These are phyloP conservation scores for Nannoperca australis DNA, from an alignment of 2,797 vertebrate genomes.

Conservation along the genomic window DNA sequence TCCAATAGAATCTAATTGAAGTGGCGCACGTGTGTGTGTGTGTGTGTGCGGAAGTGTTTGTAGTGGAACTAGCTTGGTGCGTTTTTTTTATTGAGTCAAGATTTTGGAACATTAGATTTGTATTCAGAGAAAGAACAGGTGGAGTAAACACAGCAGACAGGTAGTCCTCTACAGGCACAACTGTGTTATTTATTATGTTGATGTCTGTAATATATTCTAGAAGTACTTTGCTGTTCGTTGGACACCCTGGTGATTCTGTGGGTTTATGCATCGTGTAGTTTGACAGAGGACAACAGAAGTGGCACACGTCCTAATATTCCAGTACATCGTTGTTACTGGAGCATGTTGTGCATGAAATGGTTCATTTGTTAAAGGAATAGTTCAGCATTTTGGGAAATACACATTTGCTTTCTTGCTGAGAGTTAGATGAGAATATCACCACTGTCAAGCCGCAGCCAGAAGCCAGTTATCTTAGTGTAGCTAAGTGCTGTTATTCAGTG, in stretches of 20 bases:
- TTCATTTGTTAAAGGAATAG: no score
- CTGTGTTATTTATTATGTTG: neutral
- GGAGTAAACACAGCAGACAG: slow-evolving; percentile 21
- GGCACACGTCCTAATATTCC: neutral
- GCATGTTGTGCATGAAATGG: no score
- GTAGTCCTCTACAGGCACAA: neutral
- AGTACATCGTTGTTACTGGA: neutral
- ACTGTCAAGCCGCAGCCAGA: no score
- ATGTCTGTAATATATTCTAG: neutral
- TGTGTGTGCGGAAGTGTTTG: neutral
- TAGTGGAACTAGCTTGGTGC: slow-evolving; percentile 13
- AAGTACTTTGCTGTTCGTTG: neutral
- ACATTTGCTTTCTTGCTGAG: no score
- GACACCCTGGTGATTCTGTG: neutral
- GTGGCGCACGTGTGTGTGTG: slow-evolving; percentile 45
- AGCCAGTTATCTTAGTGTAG: no score
- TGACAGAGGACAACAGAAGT: neutral
- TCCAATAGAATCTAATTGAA: slow-evolving; percentile 83
- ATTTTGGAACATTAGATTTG: slow-evolving; percentile 17
- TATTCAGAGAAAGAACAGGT: neutral
- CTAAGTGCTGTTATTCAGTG: no score
- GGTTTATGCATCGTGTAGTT: neutral
- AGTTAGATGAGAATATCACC: no score
- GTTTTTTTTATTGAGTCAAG: slow-evolving; percentile 25
- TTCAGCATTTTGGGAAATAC: no score